Percentiles rank a stretch among this genome's conserved stretches.
Evolutionary conservation across 1,140 invertebrate genomes (phyloP).

Genomic region (Drosophila biarmipes): DNA sequence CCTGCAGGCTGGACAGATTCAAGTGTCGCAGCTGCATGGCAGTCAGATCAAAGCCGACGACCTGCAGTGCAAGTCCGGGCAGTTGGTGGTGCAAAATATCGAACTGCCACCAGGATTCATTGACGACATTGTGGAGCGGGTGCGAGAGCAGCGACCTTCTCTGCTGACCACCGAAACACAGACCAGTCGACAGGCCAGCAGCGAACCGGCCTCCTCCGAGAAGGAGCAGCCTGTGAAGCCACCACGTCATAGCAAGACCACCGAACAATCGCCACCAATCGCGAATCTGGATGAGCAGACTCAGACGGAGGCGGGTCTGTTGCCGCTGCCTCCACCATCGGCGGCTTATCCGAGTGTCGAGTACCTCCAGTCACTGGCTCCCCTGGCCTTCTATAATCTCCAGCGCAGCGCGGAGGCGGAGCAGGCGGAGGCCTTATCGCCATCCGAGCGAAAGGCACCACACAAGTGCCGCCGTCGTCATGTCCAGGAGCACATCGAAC

Average conservation of each 20-base stretch:
- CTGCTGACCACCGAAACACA: slow-evolving; percentile 70
- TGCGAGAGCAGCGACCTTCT: slow-evolving; percentile 66
- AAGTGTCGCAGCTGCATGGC: slow-evolving; percentile 92
- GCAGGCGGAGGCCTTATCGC: slow-evolving; percentile 39
- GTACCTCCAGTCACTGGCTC: slow-evolving; percentile 85
- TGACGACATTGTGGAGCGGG: slow-evolving; percentile 86
- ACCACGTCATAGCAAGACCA: slow-evolving; percentile 62
- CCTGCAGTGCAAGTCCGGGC: slow-evolving; percentile 86
- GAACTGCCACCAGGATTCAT: slow-evolving; percentile 88
- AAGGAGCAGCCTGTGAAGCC: slow-evolving; percentile 70
- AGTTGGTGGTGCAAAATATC: slow-evolving; percentile 87
- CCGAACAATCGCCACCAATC: slow-evolving; percentile 59
- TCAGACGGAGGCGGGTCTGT: slow-evolving; percentile 85
- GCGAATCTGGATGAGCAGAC: slow-evolving; percentile 74
- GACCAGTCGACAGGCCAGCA: slow-evolving; percentile 73
- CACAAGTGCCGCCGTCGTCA: slow-evolving; percentile 76
- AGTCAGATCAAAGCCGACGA: slow-evolving; percentile 86
- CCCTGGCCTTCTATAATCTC: slow-evolving; percentile 84
- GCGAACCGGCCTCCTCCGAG: slow-evolving; percentile 58
- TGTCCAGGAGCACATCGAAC: slow-evolving; percentile 49
- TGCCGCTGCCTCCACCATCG: slow-evolving; percentile 86
- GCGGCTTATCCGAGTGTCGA: slow-evolving; percentile 85
- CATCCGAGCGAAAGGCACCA: slow-evolving; percentile 59
- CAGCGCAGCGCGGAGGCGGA: slow-evolving; percentile 83
- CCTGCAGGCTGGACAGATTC: slow-evolving; percentile 90